Percentiles rank a stretch among this genome's conserved stretches.
These are phyloP conservation scores for Laspeyria flexula DNA, from an alignment of 2,888 invertebrate species.

Conservation along the genomic window DNA sequence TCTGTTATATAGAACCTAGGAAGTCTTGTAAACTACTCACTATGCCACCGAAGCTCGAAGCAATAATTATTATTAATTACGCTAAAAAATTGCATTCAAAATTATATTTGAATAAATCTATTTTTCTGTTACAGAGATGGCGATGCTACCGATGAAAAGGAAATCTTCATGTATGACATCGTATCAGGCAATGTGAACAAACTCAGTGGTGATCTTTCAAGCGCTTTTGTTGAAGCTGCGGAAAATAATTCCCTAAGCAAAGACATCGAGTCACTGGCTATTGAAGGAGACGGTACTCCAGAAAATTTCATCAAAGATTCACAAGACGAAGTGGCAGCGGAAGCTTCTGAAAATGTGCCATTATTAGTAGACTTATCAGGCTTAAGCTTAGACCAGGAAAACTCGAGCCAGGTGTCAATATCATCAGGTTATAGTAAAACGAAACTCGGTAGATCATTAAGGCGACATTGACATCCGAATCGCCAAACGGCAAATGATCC, in stretches of 20 bases:
- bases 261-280: slow-evolving; percentile 86
- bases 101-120: too few relatives aligned
- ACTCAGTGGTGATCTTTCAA: slow-evolving; percentile 92
- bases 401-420: slow-evolving; percentile 76
- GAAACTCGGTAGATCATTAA: slow-evolving; percentile 79
- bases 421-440: slow-evolving; percentile 84
- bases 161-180: slow-evolving; percentile 96
- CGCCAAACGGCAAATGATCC: slow-evolving; percentile 57
- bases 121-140: slow-evolving; percentile 73
- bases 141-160: slow-evolving; percentile 85
- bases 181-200: slow-evolving; percentile 90
- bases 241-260: slow-evolving; percentile 92
- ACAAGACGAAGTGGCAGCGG: slow-evolving; percentile 61
- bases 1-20: too few relatives aligned
- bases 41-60: too few relatives aligned
- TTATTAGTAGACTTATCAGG: slow-evolving; percentile 81
- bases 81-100: too few relatives aligned
- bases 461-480: slow-evolving; percentile 66
- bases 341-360: slow-evolving; percentile 83
- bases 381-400: slow-evolving; percentile 70
- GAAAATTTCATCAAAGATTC: slow-evolving; percentile 68
- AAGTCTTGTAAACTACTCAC: too few relatives aligned
- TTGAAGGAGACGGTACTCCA: slow-evolving; percentile 80
- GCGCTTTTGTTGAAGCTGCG: slow-evolving; percentile 94
- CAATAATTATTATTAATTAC: too few relatives aligned